Percentiles rank a stretch among this genome's conserved stretches.
phyloP scores from a whole-genome alignment of 30 jellyfish, hydroid and myxozoan genomes.

The Mastigias papua region DNA sequence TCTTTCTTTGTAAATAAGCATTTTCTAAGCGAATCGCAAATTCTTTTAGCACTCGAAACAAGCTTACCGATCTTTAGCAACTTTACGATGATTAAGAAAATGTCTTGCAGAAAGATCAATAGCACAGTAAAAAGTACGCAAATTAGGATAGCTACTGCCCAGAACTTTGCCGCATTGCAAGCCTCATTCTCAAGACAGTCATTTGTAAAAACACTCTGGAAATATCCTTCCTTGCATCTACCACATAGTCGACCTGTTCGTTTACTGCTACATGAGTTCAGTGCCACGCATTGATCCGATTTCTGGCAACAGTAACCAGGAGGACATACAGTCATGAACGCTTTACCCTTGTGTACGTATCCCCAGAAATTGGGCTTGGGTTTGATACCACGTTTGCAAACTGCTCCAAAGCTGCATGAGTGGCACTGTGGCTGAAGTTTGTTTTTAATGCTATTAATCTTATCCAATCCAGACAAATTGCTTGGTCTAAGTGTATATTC shows the following conservation, averaged over 20 bases:
- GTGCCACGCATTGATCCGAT: neutral
- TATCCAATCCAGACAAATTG: too few relatives aligned
- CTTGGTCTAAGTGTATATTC: neutral
- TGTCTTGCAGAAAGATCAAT: conserved; percentile 12
- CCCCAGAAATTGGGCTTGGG: conserved; percentile 49
- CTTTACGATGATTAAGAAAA: neutral
- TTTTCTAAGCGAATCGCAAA: too few relatives aligned
- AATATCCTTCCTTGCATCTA: neutral
- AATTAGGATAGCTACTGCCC: neutral
- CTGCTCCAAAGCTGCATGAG: conserved; percentile 36
- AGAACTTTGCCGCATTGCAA: conserved; percentile 5
- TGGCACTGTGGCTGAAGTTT: conserved; percentile 8
- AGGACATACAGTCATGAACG: conserved; percentile 18
- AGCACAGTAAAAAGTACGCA: neutral
- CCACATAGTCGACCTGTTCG: conserved; percentile 37
- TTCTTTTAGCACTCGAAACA: too few relatives aligned
- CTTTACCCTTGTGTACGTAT: neutral
- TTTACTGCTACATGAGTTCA: conserved; percentile 21
- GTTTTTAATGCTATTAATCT: neutral
- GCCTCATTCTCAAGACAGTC: neutral
- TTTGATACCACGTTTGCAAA: neutral
- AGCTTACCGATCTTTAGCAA: neutral
- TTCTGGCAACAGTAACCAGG: conserved; percentile 42
- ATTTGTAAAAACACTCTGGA: conserved; percentile 14
- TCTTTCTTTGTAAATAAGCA: too few relatives aligned